Evolutionary conservation across 2,113 vertebrate genomes (phyloP).

Genomic region (Chloropsis cyanopogon): DNA sequence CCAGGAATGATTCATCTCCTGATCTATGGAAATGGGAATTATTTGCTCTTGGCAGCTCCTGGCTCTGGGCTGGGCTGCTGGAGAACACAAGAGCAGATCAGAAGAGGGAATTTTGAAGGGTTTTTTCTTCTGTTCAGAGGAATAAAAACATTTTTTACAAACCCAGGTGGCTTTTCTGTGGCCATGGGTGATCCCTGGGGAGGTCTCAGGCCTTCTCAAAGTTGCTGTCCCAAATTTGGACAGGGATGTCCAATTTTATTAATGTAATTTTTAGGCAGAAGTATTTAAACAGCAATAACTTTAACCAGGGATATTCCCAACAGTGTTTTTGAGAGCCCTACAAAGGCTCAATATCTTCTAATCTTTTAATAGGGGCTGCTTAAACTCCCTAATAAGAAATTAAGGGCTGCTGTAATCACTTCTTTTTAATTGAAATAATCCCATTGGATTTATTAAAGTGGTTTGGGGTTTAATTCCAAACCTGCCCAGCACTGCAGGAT

Average conservation of each 20-base stretch:
- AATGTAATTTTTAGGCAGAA: not conserved
- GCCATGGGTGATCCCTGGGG: accelerated
- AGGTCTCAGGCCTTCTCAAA: not conserved
- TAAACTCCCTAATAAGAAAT: not conserved
- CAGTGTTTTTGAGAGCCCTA: not conserved
- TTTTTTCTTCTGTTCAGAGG: not conserved
- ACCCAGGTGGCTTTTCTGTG: not conserved
- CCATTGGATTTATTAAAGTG: not conserved
- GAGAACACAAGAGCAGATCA: not conserved
- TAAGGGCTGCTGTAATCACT: not conserved
- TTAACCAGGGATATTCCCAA: not conserved
- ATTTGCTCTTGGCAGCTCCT: conserved; percentile 4
- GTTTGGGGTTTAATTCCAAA: not conserved
- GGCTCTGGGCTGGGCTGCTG: not conserved
- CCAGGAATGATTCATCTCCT: not conserved
- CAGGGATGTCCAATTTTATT: accelerated
- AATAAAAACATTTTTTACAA: not conserved
- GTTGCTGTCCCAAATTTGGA: accelerated
- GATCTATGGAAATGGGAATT: not conserved
- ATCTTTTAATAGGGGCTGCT: not conserved
- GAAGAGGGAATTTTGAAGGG: not conserved
- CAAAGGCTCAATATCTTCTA: not conserved
- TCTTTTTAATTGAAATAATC: not conserved
- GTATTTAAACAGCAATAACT: not conserved
- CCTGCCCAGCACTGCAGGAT: not conserved